Conservation (phyloP, 2,113 vertebrate species). For the Pteruthius melanotis region DNA sequence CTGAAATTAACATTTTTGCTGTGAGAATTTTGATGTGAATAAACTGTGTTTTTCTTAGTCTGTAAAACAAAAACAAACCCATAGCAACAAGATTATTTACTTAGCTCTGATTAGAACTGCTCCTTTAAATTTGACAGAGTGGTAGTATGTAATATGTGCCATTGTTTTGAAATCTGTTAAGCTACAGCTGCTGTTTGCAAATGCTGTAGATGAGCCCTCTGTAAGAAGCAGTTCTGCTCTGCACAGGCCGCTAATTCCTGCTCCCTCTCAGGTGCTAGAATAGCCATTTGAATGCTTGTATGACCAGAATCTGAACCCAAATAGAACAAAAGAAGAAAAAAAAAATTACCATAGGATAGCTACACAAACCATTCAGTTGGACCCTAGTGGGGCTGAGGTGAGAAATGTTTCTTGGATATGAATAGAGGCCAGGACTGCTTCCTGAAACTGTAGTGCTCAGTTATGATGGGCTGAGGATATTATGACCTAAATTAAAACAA, state of each 20-base stretch:
- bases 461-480: neutral
- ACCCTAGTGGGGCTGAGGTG: neutral
- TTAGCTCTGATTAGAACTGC: neutral
- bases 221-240: neutral
- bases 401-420: neutral
- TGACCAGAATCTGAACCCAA: neutral
- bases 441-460: neutral
- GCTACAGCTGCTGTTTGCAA: neutral
- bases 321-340: neutral
- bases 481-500: neutral
- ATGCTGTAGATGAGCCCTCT: neutral
- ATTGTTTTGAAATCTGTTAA: neutral
- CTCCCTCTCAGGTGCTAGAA: neutral
- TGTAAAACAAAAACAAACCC: neutral
- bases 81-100: neutral
- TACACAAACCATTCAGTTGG: neutral
- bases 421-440: neutral
- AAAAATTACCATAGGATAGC: rapidly evolving
- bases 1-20: neutral
- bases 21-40: neutral
- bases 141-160: neutral
- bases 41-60: neutral
- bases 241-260: neutral
- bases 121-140: neutral
- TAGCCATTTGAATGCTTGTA: neutral